A percentile compares a stretch with the other conserved stretches of the same genome.
phyloP scores from a whole-genome alignment of 2,888 invertebrate genomes.

The Helleia helle region DNA sequence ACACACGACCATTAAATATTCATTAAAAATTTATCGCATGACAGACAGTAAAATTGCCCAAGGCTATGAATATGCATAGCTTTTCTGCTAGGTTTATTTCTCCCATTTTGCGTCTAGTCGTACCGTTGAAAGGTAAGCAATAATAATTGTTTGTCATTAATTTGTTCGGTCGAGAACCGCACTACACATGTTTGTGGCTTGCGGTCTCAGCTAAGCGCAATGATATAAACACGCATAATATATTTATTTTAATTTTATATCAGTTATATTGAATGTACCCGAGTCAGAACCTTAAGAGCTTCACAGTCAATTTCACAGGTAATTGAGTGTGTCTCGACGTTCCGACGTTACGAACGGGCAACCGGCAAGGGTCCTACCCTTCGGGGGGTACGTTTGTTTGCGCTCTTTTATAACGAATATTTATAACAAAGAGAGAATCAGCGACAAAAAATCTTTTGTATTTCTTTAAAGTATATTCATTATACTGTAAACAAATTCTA shows the following conservation, averaged over 20 bases:
- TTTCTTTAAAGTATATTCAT: neutral
- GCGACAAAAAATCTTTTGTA: constrained; percentile 4
- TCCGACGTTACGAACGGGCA: constrained; percentile 29
- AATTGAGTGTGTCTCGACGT: constrained; percentile 49
- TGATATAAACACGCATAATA: neutral
- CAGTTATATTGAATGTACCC: constrained; percentile 1
- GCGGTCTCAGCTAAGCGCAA: constrained; percentile 6
- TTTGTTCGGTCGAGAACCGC: constrained; percentile 9
- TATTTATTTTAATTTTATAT: constrained; percentile 3
- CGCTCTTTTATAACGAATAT: constrained; percentile 32
- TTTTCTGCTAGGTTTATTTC: neutral
- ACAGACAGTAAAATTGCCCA: constrained; percentile 4
- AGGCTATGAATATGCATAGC: constrained; percentile 8
- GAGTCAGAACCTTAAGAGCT: constrained; percentile 25
- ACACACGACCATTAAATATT: constrained; percentile 6
- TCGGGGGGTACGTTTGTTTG: constrained; percentile 33
- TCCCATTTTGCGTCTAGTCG: neutral
- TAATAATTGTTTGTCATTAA: constrained; percentile 2
- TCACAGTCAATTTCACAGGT: constrained; percentile 57
- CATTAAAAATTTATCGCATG: constrained; percentile 5
- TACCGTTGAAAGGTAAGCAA: neutral
- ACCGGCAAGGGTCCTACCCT: constrained; percentile 22
- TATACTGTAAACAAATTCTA: no score
- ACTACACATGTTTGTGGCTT: constrained; percentile 15
- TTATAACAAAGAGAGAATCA: constrained; percentile 12